phyloP scores from a whole-genome alignment of 2,888 invertebrate species.

The Fragum fragum region DNA sequence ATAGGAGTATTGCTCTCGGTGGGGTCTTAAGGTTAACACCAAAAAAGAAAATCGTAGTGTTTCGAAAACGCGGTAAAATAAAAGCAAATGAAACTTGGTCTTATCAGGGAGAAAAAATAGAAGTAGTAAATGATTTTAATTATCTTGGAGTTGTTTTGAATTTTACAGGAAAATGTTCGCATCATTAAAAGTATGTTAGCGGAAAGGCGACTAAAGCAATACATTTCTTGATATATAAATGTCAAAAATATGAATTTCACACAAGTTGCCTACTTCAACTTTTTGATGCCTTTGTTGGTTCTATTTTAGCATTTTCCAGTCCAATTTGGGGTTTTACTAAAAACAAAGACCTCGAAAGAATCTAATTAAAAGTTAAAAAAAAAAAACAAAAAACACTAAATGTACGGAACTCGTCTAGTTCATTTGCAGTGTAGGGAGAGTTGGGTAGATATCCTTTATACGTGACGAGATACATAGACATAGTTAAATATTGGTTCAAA shows the following conservation, averaged over 20 bases:
- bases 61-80: background rate
- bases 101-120: background rate
- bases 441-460: slow-evolving; percentile 2
- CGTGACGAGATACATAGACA: background rate
- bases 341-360: no score
- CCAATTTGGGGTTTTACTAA: no score
- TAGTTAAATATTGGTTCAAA: slow-evolving; percentile 6
- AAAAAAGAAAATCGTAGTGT: background rate
- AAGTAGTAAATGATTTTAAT: no score
- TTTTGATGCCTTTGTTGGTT: background rate
- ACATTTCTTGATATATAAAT: background rate
- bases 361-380: slow-evolving; percentile 5
- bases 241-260: background rate
- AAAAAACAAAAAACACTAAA: background rate
- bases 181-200: background rate
- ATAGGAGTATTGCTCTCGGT: background rate
- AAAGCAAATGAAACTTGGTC: background rate
- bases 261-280: background rate
- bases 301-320: background rate
- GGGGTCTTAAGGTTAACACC: background rate
- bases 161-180: slow-evolving; percentile 1
- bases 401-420: background rate
- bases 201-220: slow-evolving; percentile 15
- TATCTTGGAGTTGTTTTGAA: no score
- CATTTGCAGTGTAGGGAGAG: background rate